Conservation (phyloP, 1,140 invertebrate species). For the Hypothenemus hampei region DNA sequence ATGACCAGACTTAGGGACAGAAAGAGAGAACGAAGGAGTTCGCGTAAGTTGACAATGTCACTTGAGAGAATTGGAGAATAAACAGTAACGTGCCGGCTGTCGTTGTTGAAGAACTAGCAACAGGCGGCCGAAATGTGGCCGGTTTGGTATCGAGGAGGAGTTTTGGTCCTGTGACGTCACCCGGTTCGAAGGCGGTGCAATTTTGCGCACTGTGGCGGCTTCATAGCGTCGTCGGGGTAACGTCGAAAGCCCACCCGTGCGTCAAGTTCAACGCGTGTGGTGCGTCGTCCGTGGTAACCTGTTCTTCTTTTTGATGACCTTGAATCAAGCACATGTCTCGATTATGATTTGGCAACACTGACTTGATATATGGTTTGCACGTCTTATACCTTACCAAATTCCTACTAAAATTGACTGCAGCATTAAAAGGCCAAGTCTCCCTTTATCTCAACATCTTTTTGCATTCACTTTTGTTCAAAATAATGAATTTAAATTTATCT, state of each 20-base stretch:
- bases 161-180: slow-evolving; percentile 38
- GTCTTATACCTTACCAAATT: too few relatives aligned
- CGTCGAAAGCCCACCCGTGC: slow-evolving; percentile 36
- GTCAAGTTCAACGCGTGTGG: slow-evolving; percentile 30
- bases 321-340: slow-evolving; percentile 30
- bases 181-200: slow-evolving; percentile 40
- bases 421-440: too few relatives aligned
- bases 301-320: slow-evolving; percentile 28
- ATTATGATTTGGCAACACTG: slow-evolving; percentile 15
- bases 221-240: slow-evolving; percentile 37
- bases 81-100: slow-evolving; percentile 22
- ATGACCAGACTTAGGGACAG: too few relatives aligned
- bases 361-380: too few relatives aligned
- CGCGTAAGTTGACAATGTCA: too few relatives aligned
- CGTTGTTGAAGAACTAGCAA: slow-evolving; percentile 43
- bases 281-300: slow-evolving; percentile 42
- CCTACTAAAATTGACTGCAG: too few relatives aligned
- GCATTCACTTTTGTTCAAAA: too few relatives aligned
- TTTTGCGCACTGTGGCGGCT: slow-evolving; percentile 35
- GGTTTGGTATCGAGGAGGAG: slow-evolving; percentile 38
- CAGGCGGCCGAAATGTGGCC: slow-evolving; percentile 41
- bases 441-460: too few relatives aligned
- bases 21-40: too few relatives aligned
- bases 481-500: too few relatives aligned
- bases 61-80: background rate